Conservation (phyloP, 2,797 vertebrate genomes). For the Fistularia commersonii region DNA sequence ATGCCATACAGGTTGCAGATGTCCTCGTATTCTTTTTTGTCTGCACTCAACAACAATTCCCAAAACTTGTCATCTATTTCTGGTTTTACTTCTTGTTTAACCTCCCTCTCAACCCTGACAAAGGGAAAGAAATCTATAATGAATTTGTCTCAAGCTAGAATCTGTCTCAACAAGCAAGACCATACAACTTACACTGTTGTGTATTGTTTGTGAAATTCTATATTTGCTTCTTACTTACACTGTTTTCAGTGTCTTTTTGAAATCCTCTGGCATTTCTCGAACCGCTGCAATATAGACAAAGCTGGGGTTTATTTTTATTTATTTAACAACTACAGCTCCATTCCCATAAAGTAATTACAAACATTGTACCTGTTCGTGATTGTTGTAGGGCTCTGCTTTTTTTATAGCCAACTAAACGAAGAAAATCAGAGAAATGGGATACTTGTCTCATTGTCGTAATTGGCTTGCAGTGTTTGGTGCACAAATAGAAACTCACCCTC, state of each 20-base stretch:
- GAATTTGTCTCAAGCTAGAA: background rate
- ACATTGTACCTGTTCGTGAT: constrained; percentile 64
- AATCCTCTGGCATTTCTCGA: constrained; percentile 73
- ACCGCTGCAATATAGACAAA: constrained; percentile 66
- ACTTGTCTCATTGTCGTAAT: background rate
- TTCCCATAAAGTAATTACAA: constrained; percentile 3
- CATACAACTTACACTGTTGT: no score
- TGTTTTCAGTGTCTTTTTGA: constrained; percentile 77
- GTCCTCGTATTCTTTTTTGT: constrained; percentile 83
- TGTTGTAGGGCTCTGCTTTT: constrained; percentile 76
- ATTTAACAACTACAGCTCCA: background rate
- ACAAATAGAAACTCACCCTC: constrained; percentile 71
- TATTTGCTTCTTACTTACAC: constrained; percentile 36
- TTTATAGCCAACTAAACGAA: constrained; percentile 82
- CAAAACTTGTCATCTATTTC: constrained; percentile 79
- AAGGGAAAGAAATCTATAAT: background rate
- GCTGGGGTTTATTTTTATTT: background rate
- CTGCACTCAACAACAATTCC: constrained; percentile 83
- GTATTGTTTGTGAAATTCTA: background rate
- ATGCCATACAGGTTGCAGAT: constrained; percentile 84
- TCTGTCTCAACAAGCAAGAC: no score
- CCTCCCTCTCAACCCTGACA: constrained; percentile 43
- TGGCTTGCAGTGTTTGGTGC: background rate
- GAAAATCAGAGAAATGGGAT: constrained; percentile 5
- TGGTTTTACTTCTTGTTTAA: constrained; percentile 51